phyloP scores from a whole-genome alignment of 2,797 vertebrate genomes.

The Loris lydekkerianus region DNA sequence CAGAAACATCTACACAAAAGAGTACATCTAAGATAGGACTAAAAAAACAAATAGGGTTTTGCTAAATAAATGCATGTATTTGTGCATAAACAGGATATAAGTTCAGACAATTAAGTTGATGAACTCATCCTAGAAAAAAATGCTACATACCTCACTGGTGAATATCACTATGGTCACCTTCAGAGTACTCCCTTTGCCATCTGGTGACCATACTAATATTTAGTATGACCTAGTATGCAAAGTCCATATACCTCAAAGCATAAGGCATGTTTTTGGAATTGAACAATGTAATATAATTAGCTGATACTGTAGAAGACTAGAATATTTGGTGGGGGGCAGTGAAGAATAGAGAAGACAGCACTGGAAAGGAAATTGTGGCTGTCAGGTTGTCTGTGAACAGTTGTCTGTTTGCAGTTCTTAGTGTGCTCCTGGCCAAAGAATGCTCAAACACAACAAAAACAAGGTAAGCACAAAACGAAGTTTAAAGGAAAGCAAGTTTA shows the following conservation, averaged over 20 bases:
- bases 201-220: too few relatives aligned
- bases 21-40: not conserved
- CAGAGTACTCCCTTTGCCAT: too few relatives aligned
- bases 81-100: not conserved
- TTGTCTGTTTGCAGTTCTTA: too few relatives aligned
- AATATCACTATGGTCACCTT: too few relatives aligned
- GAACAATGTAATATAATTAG: constrained; percentile 4
- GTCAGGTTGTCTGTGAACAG: too few relatives aligned
- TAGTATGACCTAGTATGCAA: not conserved
- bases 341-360: not conserved
- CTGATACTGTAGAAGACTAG: not conserved
- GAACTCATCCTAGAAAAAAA: too few relatives aligned
- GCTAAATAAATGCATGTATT: not conserved
- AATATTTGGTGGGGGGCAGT: not conserved
- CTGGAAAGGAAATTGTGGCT: not conserved
- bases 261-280: constrained; percentile 25
- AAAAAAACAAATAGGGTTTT: constrained; percentile 1
- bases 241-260: not conserved
- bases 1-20: not conserved
- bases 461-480: too few relatives aligned
- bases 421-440: too few relatives aligned
- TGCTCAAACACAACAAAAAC: too few relatives aligned
- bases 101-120: too few relatives aligned
- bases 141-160: too few relatives aligned
- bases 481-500: too few relatives aligned